Percentiles rank a stretch among this genome's conserved stretches.
Evolutionary conservation across 2,113 vertebrate species (phyloP).

Genomic region (Peromyscus californicus): DNA sequence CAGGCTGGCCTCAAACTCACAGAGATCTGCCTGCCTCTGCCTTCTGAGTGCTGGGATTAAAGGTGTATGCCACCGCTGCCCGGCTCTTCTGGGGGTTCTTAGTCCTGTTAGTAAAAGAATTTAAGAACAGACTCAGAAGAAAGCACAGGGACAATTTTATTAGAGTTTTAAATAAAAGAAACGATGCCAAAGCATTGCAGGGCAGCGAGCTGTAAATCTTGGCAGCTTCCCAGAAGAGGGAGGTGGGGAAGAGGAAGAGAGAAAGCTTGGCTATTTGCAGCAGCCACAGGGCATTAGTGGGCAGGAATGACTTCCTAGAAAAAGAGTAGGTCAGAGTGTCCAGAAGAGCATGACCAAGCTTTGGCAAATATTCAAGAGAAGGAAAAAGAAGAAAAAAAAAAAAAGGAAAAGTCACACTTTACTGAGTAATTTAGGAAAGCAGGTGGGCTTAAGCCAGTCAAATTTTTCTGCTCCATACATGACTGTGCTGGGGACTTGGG

Average conservation of each 20-base stretch:
- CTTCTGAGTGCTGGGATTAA: neutral
- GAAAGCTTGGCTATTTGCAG: neutral
- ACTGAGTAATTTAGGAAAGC: neutral
- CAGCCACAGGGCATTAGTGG: neutral
- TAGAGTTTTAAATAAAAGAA: neutral
- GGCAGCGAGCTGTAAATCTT: neutral
- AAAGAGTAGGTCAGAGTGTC: neutral
- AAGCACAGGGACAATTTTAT: neutral
- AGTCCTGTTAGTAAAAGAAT: neutral
- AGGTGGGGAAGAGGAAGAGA: neutral
- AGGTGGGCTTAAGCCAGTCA: neutral
- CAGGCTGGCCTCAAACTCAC: neutral
- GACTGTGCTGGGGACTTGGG: neutral
- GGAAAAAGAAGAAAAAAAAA: neutral
- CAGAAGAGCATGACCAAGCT: neutral
- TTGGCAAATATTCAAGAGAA: neutral
- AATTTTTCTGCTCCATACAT: neutral
- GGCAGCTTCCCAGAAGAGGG: neutral
- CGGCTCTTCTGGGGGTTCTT: neutral
- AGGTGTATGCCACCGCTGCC: neutral
- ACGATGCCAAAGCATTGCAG: neutral
- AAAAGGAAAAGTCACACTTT: neutral
- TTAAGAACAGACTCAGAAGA: neutral
- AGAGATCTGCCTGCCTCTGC: neutral
- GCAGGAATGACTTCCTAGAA: neutral